These are phyloP conservation scores for Labrus mixtus DNA, from an alignment of 2,113 vertebrate genomes.

Conservation along the genomic window DNA sequence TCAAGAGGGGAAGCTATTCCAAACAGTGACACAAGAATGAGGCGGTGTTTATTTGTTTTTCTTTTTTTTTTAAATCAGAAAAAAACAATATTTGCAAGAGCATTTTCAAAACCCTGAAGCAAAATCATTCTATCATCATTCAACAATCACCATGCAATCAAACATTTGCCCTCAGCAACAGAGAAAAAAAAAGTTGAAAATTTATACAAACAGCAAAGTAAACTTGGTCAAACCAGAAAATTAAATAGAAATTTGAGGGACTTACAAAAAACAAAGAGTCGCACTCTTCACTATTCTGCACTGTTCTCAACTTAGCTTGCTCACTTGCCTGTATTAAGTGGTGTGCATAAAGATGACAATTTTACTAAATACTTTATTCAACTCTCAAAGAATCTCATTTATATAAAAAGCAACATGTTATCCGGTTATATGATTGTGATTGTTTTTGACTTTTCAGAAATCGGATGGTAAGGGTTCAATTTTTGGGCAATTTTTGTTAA, in stretches of 20 bases:
- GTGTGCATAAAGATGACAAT: conserved; percentile 26
- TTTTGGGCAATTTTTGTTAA: conserved; percentile 6
- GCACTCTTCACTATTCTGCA: conserved; percentile 30
- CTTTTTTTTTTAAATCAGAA: conserved; percentile 51
- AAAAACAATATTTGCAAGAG: conserved; percentile 42
- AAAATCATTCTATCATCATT: conserved; percentile 54
- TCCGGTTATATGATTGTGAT: conserved; percentile 54
- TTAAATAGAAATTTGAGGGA: conserved; percentile 43
- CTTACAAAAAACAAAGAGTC: not conserved
- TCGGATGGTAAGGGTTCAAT: conserved; percentile 3
- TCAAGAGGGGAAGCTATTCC: no score
- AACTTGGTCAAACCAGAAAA: conserved; percentile 59
- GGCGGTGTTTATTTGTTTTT: conserved; percentile 1
- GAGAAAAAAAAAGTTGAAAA: conserved; percentile 32
- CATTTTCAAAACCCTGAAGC: conserved; percentile 45
- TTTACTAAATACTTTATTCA: conserved; percentile 33
- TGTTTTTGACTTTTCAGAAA: conserved; percentile 46
- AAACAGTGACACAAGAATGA: conserved; percentile 1
- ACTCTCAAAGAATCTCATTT: conserved; percentile 53
- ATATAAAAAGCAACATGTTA: conserved; percentile 43
- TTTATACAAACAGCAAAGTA: conserved; percentile 50
- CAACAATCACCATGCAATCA: conserved; percentile 65
- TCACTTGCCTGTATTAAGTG: conserved; percentile 20
- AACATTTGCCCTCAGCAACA: conserved; percentile 43
- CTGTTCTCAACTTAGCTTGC: conserved; percentile 26